Evolutionary conservation across 2,797 vertebrate species (phyloP).

Genomic region (Petrocephalus schoutedeni): DNA sequence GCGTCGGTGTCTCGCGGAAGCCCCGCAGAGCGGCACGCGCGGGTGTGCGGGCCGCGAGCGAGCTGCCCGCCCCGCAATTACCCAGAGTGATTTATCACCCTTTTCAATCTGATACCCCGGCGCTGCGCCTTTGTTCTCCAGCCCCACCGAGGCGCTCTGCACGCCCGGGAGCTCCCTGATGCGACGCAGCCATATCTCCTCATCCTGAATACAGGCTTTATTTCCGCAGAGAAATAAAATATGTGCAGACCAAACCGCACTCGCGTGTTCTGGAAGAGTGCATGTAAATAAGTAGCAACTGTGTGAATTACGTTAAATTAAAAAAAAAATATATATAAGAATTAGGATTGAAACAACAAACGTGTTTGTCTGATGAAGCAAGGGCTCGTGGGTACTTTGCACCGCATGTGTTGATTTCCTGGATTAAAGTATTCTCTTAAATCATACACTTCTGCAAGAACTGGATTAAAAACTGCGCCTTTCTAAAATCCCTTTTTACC

Average conservation of each 20-base stretch:
- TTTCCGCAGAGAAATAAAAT: constrained; percentile 18
- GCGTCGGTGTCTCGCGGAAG: constrained; percentile 16
- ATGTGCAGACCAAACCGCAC: constrained; percentile 1
- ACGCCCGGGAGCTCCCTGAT: background rate
- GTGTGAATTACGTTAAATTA: constrained; percentile 1
- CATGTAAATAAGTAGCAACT: background rate
- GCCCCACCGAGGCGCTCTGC: background rate
- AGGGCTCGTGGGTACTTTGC: background rate
- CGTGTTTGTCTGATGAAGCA: background rate
- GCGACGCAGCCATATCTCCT: background rate
- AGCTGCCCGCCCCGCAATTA: constrained; percentile 44
- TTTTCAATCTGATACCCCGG: constrained; percentile 38
- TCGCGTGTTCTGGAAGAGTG: background rate
- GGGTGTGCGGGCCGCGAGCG: constrained; percentile 26
- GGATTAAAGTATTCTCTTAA: background rate
- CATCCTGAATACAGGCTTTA: background rate
- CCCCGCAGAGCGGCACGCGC: constrained; percentile 29
- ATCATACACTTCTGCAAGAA: background rate
- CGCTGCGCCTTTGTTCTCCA: constrained; percentile 22
- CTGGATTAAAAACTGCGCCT: background rate
- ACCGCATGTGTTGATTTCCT: background rate
- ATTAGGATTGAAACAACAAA: background rate
- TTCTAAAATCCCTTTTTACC: background rate
- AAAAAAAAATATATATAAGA: background rate
- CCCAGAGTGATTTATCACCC: constrained; percentile 55